These are phyloP conservation scores for Papilio glaucus DNA, from an alignment of 1,140 invertebrate species.

Conservation along the genomic window DNA sequence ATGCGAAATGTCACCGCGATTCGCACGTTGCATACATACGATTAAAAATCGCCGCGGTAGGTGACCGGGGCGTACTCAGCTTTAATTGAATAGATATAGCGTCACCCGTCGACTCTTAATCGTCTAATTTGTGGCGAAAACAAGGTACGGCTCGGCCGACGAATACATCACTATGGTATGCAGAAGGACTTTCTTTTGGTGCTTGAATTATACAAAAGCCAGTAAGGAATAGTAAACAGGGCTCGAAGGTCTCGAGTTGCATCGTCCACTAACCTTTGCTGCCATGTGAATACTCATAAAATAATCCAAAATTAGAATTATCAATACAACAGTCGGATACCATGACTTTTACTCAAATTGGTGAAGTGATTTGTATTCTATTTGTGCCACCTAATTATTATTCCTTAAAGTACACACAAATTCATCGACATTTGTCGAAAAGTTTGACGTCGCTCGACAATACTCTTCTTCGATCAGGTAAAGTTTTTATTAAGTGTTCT, in stretches of 20 bases:
- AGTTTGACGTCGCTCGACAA: neutral
- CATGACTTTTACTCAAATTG: slow-evolving; percentile 7
- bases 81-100: slow-evolving; percentile 81
- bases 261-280: slow-evolving; percentile 51
- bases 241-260: slow-evolving; percentile 51
- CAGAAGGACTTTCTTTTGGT: slow-evolving; percentile 81
- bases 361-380: slow-evolving; percentile 14
- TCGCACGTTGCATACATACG: slow-evolving; percentile 80
- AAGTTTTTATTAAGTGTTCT: neutral
- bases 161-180: slow-evolving; percentile 78
- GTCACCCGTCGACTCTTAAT: slow-evolving; percentile 75
- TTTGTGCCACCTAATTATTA: neutral
- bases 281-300: slow-evolving; percentile 26
- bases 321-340: slow-evolving; percentile 12
- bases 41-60: slow-evolving; percentile 81
- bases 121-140: slow-evolving; percentile 82
- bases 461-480: neutral
- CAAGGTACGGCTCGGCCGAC: slow-evolving; percentile 70
- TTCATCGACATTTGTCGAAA: slow-evolving; percentile 20
- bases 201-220: slow-evolving; percentile 64
- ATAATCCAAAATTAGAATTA: slow-evolving; percentile 30
- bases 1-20: slow-evolving; percentile 74
- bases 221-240: slow-evolving; percentile 71
- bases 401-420: slow-evolving; percentile 12
- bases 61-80: slow-evolving; percentile 71